Evolutionary conservation across 2,888 invertebrate species (phyloP).

Genomic region (Amiota minor): DNA sequence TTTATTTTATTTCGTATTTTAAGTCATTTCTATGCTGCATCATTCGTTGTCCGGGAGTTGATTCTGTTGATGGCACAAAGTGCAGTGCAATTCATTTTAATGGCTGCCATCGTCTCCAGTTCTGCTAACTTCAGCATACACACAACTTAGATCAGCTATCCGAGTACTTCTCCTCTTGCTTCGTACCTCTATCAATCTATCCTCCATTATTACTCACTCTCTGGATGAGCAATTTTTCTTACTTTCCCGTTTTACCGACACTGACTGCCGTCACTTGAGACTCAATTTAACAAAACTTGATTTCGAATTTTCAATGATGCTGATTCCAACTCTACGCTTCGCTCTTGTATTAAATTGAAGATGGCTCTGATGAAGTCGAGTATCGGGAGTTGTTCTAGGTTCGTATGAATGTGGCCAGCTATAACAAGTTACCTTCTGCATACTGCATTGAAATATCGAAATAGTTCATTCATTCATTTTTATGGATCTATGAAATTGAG

Average conservation of each 20-base stretch:
- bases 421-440: neutral
- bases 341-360: constrained; percentile 18
- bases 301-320: constrained; percentile 60
- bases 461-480: constrained; percentile 60
- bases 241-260: neutral
- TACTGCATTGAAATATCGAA: constrained; percentile 3
- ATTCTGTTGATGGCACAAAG: constrained; percentile 69
- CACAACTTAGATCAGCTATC: neutral
- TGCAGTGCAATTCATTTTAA: constrained; percentile 71
- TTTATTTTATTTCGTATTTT: constrained; percentile 65
- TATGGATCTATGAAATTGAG: constrained; percentile 62
- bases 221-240: constrained; percentile 5
- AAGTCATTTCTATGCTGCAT: constrained; percentile 65
- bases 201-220: neutral
- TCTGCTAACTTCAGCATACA: constrained; percentile 36
- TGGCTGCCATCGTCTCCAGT: constrained; percentile 45
- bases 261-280: constrained; percentile 65
- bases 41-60: constrained; percentile 63
- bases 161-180: neutral
- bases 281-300: constrained; percentile 71
- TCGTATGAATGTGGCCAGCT: neutral
- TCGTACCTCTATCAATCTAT: neutral
- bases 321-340: constrained; percentile 31
- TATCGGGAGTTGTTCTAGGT: neutral
- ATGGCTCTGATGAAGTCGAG: neutral